Conservation (phyloP, 2,888 invertebrate species). For the Poecilobothrus nobilitatus region DNA sequence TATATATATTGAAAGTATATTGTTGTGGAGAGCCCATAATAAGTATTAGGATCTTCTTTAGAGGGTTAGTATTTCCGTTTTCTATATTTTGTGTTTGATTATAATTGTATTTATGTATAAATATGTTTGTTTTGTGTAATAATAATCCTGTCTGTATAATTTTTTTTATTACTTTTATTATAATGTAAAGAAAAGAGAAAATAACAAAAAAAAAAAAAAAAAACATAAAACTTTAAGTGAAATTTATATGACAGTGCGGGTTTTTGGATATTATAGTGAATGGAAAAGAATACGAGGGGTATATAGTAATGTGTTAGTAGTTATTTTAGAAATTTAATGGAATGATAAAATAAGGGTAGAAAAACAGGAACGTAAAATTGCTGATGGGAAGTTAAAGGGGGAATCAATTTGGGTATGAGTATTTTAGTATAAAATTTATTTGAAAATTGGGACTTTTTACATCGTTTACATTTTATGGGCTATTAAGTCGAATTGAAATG, state of each 20-base stretch:
- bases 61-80: neutral
- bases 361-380: too few relatives aligned
- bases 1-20: neutral
- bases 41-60: neutral
- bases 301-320: too few relatives aligned
- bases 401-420: neutral
- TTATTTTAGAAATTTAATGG: too few relatives aligned
- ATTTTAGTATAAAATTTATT: too few relatives aligned
- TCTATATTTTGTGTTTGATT: neutral
- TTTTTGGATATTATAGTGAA: neutral
- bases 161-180: neutral
- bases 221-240: neutral
- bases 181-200: too few relatives aligned
- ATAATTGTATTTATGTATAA: neutral
- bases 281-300: neutral
- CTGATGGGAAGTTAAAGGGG: neutral
- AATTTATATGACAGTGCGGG: slow-evolving; percentile 4
- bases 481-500: slow-evolving; percentile 9
- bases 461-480: slow-evolving; percentile 7
- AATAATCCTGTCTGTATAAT: neutral
- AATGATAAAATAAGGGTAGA: neutral
- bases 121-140: neutral
- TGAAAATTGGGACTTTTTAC: slow-evolving; percentile 3
- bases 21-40: too few relatives aligned
- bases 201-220: too few relatives aligned